Conservation (phyloP, 2,888 invertebrate genomes). For the Caenorhabditis becei region DNA sequence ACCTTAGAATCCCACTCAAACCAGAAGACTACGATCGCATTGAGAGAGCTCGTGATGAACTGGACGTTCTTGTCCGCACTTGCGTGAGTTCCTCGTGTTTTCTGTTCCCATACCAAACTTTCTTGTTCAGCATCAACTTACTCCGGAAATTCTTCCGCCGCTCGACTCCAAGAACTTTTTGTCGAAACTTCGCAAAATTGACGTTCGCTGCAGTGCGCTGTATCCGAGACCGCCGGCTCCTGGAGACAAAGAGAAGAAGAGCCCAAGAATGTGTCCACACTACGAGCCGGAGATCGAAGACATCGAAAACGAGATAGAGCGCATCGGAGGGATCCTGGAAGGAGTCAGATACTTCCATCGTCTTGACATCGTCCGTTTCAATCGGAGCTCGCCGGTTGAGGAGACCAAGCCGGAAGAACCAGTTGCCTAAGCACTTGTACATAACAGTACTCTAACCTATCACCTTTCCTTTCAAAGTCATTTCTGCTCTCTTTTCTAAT, state of each 20-base stretch:
- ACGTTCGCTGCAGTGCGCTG: constrained; percentile 39
- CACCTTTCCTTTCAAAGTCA: not conserved
- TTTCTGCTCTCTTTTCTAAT: not conserved
- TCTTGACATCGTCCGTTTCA: not conserved
- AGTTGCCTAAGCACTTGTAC: not conserved
- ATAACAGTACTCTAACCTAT: not conserved
- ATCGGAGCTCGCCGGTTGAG: too few species aligned
- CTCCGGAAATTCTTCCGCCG: constrained; percentile 5
- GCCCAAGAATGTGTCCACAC: constrained; percentile 36
- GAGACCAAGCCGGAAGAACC: not conserved
- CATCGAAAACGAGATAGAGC: constrained; percentile 11
- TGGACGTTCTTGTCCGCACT: constrained; percentile 12
- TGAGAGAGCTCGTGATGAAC: constrained; percentile 18
- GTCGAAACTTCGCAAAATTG: constrained; percentile 15
- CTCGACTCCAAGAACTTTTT: constrained; percentile 18
- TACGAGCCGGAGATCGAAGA: constrained; percentile 39
- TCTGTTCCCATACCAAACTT: too few species aligned
- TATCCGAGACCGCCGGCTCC: constrained; percentile 41
- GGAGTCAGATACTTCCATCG: not conserved
- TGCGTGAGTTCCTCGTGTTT: constrained; percentile 5
- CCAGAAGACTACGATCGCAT: constrained; percentile 29
- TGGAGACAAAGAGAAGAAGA: constrained; percentile 38
- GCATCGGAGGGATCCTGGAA: not conserved
- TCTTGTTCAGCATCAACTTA: constrained; percentile 21
- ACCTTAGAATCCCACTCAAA: constrained; percentile 23